Conservation (phyloP, 2,113 vertebrate genomes). For the Megaleporinus macrocephalus region DNA sequence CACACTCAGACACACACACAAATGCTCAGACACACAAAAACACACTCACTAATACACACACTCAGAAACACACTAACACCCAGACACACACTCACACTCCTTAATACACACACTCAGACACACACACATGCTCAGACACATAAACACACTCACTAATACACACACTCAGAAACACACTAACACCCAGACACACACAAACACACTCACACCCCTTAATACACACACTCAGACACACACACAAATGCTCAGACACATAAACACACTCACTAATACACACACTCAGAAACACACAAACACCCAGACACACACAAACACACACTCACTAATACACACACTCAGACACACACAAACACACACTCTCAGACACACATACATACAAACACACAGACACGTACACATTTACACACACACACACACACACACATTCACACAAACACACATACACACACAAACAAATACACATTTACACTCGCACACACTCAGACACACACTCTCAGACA, state of each 20-base stretch:
- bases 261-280: conserved; percentile 40
- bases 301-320: conserved; percentile 32
- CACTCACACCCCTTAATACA: no score
- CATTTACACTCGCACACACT: conserved; percentile 18
- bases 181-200: conserved; percentile 33
- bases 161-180: conserved; percentile 16
- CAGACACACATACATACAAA: conserved; percentile 31
- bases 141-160: conserved; percentile 45
- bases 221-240: conserved; percentile 44
- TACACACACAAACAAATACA: not conserved
- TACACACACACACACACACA: conserved; percentile 31
- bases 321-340: conserved; percentile 29
- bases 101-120: conserved; percentile 36
- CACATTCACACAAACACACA: not conserved
- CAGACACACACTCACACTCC: conserved; percentile 3
- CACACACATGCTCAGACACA: conserved; percentile 2
- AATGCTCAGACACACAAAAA: not conserved
- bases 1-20: conserved; percentile 44
- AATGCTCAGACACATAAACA: not conserved
- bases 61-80: conserved; percentile 19
- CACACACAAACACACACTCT: conserved; percentile 13
- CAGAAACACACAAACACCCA: no score
- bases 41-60: conserved; percentile 44
- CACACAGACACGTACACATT: no score
- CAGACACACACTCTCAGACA: not conserved